Evolutionary conservation across 2,888 invertebrate species (phyloP).

Genomic region (Sicus ferrugineus): DNA sequence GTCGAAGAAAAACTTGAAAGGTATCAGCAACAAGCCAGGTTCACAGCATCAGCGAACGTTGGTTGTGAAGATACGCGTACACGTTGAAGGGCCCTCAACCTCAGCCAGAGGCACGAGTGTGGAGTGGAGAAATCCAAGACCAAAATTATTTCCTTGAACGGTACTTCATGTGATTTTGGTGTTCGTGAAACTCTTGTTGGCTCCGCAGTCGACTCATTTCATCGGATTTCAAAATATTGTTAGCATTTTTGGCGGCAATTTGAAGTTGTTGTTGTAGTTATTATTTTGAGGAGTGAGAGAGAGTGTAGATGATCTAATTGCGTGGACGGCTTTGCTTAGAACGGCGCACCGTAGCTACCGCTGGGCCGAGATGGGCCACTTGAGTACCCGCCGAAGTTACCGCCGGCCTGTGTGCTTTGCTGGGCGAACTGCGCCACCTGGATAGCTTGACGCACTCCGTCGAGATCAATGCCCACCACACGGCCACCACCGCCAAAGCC

Average conservation of each 20-base stretch:
- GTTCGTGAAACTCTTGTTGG: not conserved
- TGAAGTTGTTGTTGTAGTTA: constrained; percentile 16
- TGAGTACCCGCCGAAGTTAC: constrained; percentile 63
- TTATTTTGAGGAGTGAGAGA: constrained; percentile 20
- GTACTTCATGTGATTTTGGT: constrained; percentile 22
- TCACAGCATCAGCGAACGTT: constrained; percentile 22
- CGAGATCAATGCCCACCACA: constrained; percentile 85
- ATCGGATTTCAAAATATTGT: not conserved
- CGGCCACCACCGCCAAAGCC: constrained; percentile 59
- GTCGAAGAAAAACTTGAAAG: constrained; percentile 20
- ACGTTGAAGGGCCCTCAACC: constrained; percentile 11
- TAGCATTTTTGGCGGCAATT: constrained; percentile 12
- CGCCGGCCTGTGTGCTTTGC: constrained; percentile 67
- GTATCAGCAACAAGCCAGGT: constrained; percentile 19
- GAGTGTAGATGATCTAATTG: not conserved
- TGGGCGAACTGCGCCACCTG: constrained; percentile 88
- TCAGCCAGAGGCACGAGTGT: not conserved
- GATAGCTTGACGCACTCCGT: constrained; percentile 85
- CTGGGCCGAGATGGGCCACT: constrained; percentile 71
- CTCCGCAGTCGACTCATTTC: too few relatives aligned
- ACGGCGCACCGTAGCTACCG: constrained; percentile 73
- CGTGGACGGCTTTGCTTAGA: constrained; percentile 45
- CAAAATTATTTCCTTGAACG: constrained; percentile 1
- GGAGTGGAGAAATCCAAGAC: constrained; percentile 10
- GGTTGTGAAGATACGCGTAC: not conserved